These are phyloP conservation scores for Drosophila elegans DNA, from an alignment of 1,140 invertebrate species.

Conservation along the genomic window DNA sequence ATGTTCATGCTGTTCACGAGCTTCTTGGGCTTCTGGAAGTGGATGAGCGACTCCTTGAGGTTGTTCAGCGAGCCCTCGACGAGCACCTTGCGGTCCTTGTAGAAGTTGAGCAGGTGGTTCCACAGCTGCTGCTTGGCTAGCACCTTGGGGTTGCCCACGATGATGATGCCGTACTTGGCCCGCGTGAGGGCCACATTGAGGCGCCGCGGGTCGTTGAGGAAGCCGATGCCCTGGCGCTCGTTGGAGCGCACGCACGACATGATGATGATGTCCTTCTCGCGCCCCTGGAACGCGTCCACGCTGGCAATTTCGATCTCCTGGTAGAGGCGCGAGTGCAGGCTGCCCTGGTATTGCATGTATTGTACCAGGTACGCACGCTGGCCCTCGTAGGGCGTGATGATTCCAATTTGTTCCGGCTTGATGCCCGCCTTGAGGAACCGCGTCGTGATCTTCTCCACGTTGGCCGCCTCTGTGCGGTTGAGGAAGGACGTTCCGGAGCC, in stretches of 20 bases:
- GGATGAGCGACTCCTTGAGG: constrained; percentile 97
- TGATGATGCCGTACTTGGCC: constrained; percentile 99
- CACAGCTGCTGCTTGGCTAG: constrained; percentile 98
- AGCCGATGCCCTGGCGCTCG: constrained; percentile 97
- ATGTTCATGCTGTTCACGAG: constrained; percentile 97
- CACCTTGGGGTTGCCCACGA: constrained; percentile 99
- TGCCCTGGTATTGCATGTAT: constrained; percentile 99
- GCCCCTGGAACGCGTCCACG: constrained; percentile 98
- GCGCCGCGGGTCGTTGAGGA: constrained; percentile 98
- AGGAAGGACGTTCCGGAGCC: constrained; percentile 99
- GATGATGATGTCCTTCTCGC: constrained; percentile 99
- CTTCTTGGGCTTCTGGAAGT: constrained; percentile 98
- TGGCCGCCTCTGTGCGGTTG: constrained; percentile 99
- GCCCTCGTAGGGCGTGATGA: constrained; percentile 99
- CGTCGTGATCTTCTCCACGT: constrained; percentile 99
- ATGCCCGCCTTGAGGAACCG: constrained; percentile 97
- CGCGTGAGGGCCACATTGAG: constrained; percentile 99
- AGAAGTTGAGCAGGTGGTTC: constrained; percentile 99
- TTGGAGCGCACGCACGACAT: constrained; percentile 98
- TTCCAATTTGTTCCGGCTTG: constrained; percentile 99
- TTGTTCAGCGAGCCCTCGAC: constrained; percentile 99
- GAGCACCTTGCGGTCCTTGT: constrained; percentile 98
- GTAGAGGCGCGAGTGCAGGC: constrained; percentile 97
- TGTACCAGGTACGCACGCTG: constrained; percentile 99
- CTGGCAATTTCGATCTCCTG: constrained; percentile 99